Base-by-base conservation (phyloP, 23 tunicate species). In the Botrylloides violaceus region DNA sequence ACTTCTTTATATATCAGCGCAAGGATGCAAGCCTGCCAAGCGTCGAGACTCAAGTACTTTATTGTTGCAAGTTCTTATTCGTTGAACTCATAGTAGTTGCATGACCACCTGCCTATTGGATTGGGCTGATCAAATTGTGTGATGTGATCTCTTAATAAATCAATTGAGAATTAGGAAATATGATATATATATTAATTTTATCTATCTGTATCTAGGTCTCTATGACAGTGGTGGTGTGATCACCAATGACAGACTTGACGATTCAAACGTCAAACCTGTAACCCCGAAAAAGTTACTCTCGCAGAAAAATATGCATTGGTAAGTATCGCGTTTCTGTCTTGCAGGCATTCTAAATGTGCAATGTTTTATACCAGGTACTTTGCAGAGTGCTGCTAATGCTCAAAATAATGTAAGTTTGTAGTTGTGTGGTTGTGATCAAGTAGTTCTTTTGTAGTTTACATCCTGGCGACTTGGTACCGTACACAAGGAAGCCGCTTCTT, bases 401-500 rank as follows among this genome's bases (percentile, higher is more conserved):
- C n/a, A n/a, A n/a, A n/a, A n/a, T n/a, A n/a, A n/a, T n/a, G n/a
- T n/a, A n/a, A n/a, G n/a, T n/a, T n/a, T n/a, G n/a, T n/a, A n/a
- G n/a, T n/a, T n/a, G n/a, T n/a, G n/a, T n/a, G n/a, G n/a, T n/a
- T n/a, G n/a, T n/a, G n/a, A n/a, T n/a, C n/a, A n/a, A n/a, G n/a
- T n/a, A n/a, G n/a, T 37, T 35, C 58, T 2, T 56, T 75, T 76
- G 20, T 58, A 88, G 96, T 58, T 61, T 88, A 36, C 84, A 88
- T 43, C 96, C 96, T 27, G 96, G 83, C 34, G 96, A 88, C 55
- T 32, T 88, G 59, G 70, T 59, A 64, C 96, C 96, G 1, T 88
- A 76, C 57, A 59, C 72, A 58, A 55, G 96, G 36, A 88, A 81
- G 64, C 96, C 96, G 29, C 50, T 88, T 72, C 6, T 88, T 18